These are phyloP conservation scores for Trilocha varians DNA, from an alignment of 2,888 invertebrate genomes.

Conservation along the genomic window DNA sequence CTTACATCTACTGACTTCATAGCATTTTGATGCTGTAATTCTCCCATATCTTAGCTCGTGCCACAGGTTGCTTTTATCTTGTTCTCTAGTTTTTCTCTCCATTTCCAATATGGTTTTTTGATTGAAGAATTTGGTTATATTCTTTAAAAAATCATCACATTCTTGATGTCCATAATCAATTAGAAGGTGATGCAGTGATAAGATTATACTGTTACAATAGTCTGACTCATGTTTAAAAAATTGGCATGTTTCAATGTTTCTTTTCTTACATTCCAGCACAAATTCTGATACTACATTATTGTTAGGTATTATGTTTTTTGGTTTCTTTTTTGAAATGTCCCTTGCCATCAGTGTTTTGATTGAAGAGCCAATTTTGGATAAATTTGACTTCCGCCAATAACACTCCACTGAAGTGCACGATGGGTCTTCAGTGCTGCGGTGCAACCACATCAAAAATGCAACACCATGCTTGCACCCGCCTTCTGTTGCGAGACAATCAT, in stretches of 20 bases:
- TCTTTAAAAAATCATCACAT: background rate
- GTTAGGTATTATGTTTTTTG: background rate
- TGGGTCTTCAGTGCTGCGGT: no score
- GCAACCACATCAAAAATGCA: no score
- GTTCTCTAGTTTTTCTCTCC: background rate
- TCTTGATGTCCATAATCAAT: background rate
- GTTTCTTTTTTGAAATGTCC: background rate
- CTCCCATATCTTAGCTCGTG: background rate
- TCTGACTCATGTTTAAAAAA: no score
- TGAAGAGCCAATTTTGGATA: no score
- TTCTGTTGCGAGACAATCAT: no score
- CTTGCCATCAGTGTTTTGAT: background rate
- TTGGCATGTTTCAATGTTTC: background rate
- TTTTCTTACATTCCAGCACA: background rate
- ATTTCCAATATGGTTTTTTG: background rate
- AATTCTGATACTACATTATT: background rate
- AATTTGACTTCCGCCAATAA: no score
- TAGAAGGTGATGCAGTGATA: background rate
- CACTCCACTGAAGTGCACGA: no score
- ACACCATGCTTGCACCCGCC: no score
- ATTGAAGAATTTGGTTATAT: background rate
- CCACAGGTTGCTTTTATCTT: background rate
- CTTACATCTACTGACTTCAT: conserved; percentile 3
- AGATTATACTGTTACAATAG: background rate
- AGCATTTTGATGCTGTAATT: conserved; percentile 3